A percentile compares a stretch with the other conserved stretches of the same genome.
These are phyloP conservation scores for Brachyptera putata DNA, from an alignment of 2,888 invertebrate genomes.

Conservation along the genomic window DNA sequence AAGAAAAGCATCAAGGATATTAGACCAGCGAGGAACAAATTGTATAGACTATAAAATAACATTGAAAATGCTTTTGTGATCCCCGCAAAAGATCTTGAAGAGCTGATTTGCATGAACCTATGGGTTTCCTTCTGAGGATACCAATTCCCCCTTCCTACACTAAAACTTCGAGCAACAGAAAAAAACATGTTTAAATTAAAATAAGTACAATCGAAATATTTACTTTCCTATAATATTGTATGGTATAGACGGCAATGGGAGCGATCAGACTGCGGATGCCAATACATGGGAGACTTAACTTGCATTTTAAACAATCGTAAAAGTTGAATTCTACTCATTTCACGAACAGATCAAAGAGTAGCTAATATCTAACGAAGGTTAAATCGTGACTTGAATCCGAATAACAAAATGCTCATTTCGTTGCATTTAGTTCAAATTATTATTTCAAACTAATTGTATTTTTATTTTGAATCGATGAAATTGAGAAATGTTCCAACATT, in stretches of 20 bases:
- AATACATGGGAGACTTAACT: not conserved
- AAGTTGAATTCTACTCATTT: not conserved
- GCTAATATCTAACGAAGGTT: constrained; percentile 24
- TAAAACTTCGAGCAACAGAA: constrained; percentile 19
- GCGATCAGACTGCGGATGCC: not conserved
- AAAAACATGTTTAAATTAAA: constrained; percentile 32
- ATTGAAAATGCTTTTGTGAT: constrained; percentile 20
- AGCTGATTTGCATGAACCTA: constrained; percentile 29
- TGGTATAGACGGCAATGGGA: not conserved
- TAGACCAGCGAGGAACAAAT: constrained; percentile 33
- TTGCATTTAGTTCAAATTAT: too few relatives aligned
- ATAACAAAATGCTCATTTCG: too few relatives aligned
- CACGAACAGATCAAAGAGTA: constrained; percentile 24
- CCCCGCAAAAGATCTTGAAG: constrained; percentile 17
- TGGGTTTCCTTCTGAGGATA: not conserved
- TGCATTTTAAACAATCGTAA: constrained; percentile 17
- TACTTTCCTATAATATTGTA: not conserved
- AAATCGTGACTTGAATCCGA: not conserved
- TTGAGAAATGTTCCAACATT: too few relatives aligned
- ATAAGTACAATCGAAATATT: constrained; percentile 14
- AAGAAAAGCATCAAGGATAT: constrained; percentile 34
- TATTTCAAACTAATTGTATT: too few relatives aligned
- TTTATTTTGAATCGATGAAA: too few relatives aligned
- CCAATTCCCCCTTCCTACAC: constrained; percentile 2
- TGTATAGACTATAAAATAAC: constrained; percentile 33